Base-by-base conservation (phyloP, 1,140 invertebrate genomes). In the Hycleus cichorii region DNA sequence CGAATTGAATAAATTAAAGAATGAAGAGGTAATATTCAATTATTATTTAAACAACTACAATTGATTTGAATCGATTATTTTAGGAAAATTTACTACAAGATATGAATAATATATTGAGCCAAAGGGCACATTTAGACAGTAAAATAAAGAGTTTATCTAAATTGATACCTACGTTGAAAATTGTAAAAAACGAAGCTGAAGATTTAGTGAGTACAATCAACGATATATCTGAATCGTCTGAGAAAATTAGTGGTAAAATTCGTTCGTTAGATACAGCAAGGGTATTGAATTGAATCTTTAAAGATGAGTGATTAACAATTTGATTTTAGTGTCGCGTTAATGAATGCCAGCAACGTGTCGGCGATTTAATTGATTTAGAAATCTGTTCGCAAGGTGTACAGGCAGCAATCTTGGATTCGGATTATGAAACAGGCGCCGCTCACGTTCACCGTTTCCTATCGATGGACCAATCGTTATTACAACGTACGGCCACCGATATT, bases 191-290 rank as follows among this genome's bases (percentile, higher is more conserved):
- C 38, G 89, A 93, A 74, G 82, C 87, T 10, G 80, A 86, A 62
- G 84, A 89, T 62, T 77, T 94, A n/a, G 79, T 83, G n/a, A 80
- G 81, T 52, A 90, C 91, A 79, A 91, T 95, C 43, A 79, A 84
- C n/a, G 87, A 87, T 69, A 96, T 95, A 2, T 92, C 94, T 43
- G 81, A 84, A 32, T 77, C 97, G 48, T 94, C 95, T 3, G 89
- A 94, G 70, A 93, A 93, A 76, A 94, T 98, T 12, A 97, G 93
- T 71, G 89, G 89, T 27, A 97, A 98, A 88, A 95, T 99, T 8
- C 82, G 94, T 46, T 87, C 93, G 57, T 75, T 99, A 24, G 97
- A 99, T 78, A 77, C 91, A 47, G 94, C 94, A 1, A 90, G 97
- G 72, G 92, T 95, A 81, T 76, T 12, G 44, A 52, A 44, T 25